Evolutionary conservation across 2,113 vertebrate genomes (phyloP), one percentile per base, ranked within the genome.

Genomic region (Prunella himalayana): DNA sequence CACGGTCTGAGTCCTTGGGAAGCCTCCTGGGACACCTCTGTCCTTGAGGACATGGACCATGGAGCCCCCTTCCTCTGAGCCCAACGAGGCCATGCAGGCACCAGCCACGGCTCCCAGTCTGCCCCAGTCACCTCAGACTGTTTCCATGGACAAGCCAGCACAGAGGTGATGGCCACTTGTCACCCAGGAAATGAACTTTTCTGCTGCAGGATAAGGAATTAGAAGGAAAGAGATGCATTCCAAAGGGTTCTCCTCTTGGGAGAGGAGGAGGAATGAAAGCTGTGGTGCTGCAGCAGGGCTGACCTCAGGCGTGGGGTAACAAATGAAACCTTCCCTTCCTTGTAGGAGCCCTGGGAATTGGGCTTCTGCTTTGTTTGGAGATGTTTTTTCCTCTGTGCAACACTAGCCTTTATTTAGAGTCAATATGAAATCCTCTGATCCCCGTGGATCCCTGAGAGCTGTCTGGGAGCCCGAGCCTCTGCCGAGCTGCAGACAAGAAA

Each of bases 11-110:
- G 39, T 39, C 35, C 15, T 2, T 1, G 37, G 75, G n/a, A 79
- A 6, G 24, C 41, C 21, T 45, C 63, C 56, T 10, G 27, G 59
- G 44, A 19, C 16, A 4, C 8, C 66, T 24, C 28, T 25, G 53
- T 33, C 21, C 50, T 7, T 5, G 51, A 15, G 75, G n/a, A 13
- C 18, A 0, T 1, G 2, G 37, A 2, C 18, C 2, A 0, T 0
- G 5, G 63, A 19, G 45, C 47, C 14, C 10, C 31, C 4, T 10
- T 47, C 11, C 7, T 11, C 20, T 6, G 41, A 41, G 50, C 56
- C 56, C n/a, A 21, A 4, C 0, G 6, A 39, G 79, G 47, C 5
- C 45, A 33, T 10, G 6, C 81, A 15, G 69, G 1, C 23, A 17
- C 15, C 4, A 3, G 4, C 18, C 70, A 4, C 30, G 19, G 51